A percentile compares a stretch with the other conserved stretches of the same genome.
Evolutionary conservation across 2,113 vertebrate species (phyloP).

Genomic region (Pteronura brasiliensis): DNA sequence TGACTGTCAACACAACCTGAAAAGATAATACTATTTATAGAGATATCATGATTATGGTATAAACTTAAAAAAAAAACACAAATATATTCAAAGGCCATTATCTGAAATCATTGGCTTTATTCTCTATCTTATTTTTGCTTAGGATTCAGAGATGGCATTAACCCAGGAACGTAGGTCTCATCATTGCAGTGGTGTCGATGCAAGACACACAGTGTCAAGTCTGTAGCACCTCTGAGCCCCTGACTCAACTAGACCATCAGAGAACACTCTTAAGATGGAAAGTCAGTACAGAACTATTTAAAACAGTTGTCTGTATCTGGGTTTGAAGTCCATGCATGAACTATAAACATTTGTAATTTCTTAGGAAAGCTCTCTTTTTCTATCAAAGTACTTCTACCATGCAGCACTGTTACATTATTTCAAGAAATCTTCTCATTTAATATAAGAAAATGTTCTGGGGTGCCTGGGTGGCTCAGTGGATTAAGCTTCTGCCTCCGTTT

Average conservation of each 20-base stretch:
- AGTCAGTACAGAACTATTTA: not conserved
- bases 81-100: not conserved
- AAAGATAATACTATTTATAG: not conserved
- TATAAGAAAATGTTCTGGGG: not conserved
- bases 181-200: not conserved
- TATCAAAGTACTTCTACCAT: not conserved
- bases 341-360: slow-evolving; percentile 70
- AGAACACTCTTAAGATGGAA: not conserved
- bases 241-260: not conserved
- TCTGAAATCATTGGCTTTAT: not conserved
- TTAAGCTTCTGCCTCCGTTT: too few relatives aligned
- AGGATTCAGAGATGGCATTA: not conserved
- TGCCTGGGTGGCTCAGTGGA: too few relatives aligned
- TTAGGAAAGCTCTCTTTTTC: slow-evolving; percentile 49
- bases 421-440: not conserved
- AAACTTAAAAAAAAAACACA: not conserved
- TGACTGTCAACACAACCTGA: not conserved
- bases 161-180: not conserved
- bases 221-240: not conserved
- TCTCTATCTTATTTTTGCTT: slow-evolving; percentile 11
- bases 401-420: not conserved
- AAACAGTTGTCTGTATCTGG: not conserved
- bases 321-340: slow-evolving; percentile 39
- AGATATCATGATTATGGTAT: not conserved
- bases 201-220: not conserved